Conservation (phyloP, 2,113 vertebrate genomes). For the Toxotes jaculatrix region DNA sequence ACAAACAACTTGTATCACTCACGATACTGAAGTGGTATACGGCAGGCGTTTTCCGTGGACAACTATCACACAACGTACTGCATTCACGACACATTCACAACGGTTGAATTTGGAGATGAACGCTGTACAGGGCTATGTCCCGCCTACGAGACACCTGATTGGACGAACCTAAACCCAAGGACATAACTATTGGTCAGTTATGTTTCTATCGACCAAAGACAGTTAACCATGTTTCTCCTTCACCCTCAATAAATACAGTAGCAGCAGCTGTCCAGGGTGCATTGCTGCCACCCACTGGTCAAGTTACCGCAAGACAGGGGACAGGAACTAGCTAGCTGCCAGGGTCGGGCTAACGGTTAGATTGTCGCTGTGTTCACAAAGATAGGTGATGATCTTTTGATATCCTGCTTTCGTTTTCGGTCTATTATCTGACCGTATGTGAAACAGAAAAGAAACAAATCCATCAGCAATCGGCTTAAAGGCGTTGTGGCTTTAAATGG, state of each 20-base stretch:
- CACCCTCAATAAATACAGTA: rapidly evolving
- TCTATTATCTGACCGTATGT: no score
- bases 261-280: neutral
- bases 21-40: neutral
- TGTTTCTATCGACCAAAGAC: neutral
- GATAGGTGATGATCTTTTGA: neutral
- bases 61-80: neutral
- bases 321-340: neutral
- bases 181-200: slow-evolving; percentile 13
- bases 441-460: neutral
- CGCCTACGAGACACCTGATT: slow-evolving; percentile 41
- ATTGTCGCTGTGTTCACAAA: neutral
- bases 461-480: no score
- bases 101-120: slow-evolving; percentile 6
- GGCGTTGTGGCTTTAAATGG: no score
- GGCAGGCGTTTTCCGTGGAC: neutral
- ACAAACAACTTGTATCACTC: neutral
- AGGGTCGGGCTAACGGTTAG: neutral
- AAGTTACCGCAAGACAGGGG: neutral
- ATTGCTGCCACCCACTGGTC: slow-evolving; percentile 11
- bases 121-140: neutral
- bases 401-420: rapidly evolving
- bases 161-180: neutral
- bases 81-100: neutral
- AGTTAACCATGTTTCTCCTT: slow-evolving; percentile 19